Conservation (phyloP, 2,888 invertebrate species). For the Clivina fossor region DNA sequence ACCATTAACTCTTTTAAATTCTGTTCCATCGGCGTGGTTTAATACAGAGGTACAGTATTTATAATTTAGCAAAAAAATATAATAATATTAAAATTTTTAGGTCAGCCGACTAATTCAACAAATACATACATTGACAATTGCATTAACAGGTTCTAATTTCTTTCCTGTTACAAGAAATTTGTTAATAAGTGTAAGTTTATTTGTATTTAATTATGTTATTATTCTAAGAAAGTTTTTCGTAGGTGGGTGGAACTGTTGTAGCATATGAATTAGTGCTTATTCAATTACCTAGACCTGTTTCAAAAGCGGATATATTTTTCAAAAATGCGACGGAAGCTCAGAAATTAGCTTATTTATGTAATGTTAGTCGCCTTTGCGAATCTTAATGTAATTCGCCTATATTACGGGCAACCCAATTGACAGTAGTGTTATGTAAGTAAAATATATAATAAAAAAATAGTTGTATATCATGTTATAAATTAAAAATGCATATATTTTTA, state of each 20-base stretch:
- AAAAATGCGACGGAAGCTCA: constrained; percentile 37
- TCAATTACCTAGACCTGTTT: constrained; percentile 43
- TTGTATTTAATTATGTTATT: constrained; percentile 5
- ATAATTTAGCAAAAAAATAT: constrained; percentile 19
- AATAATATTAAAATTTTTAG: constrained; percentile 40
- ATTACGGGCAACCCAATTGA: too few species aligned
- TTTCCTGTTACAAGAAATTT: constrained; percentile 49
- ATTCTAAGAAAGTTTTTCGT: constrained; percentile 31
- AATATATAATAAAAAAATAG: too few species aligned
- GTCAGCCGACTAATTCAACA: constrained; percentile 48
- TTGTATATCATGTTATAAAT: too few species aligned
- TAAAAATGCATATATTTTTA: too few species aligned
- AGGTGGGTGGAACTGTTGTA: constrained; percentile 49
- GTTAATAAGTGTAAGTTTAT: constrained; percentile 47
- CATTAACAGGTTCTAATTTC: constrained; percentile 49
- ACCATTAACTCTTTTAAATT: constrained; percentile 40
- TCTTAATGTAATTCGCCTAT: too few species aligned
- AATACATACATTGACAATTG: constrained; percentile 48
- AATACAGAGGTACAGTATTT: constrained; percentile 42
- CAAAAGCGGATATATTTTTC: constrained; percentile 39
- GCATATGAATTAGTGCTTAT: constrained; percentile 49
- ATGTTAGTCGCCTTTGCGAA: constrained; percentile 32
- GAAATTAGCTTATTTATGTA: constrained; percentile 35
- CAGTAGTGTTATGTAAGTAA: too few species aligned
- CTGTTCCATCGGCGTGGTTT: constrained; percentile 40